Evolutionary conservation across 2,888 invertebrate genomes (phyloP).

Genomic region (Watsonalla binaria): DNA sequence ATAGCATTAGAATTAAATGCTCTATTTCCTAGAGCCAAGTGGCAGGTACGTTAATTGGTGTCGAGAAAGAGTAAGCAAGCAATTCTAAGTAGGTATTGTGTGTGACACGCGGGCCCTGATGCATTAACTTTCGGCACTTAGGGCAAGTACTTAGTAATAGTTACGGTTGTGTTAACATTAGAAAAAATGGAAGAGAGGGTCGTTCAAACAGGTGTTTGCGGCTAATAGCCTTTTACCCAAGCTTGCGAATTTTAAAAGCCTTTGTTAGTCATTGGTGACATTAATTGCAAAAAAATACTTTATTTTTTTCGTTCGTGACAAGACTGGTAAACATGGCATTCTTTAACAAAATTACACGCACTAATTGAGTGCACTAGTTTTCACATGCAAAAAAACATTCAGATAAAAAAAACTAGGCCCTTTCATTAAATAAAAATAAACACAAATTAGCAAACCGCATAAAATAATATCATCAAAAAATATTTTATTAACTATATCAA

Average conservation of each 20-base stretch:
- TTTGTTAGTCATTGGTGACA: background rate
- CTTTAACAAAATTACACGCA: background rate
- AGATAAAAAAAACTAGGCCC: too few relatives aligned
- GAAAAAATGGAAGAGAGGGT: background rate
- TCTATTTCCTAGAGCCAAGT: too few relatives aligned
- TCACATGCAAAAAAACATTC: too few relatives aligned
- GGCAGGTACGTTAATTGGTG: too few relatives aligned
- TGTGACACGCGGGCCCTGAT: too few relatives aligned
- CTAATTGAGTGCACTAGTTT: too few relatives aligned
- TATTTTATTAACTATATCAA: background rate
- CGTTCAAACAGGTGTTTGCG: background rate
- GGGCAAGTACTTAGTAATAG: background rate
- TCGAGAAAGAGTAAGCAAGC: too few relatives aligned
- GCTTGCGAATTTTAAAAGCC: background rate
- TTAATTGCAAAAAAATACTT: background rate
- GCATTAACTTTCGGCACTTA: too few relatives aligned
- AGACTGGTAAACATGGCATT: background rate
- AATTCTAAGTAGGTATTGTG: too few relatives aligned
- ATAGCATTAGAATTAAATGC: too few relatives aligned
- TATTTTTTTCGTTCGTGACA: background rate
- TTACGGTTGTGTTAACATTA: background rate
- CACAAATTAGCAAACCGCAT: too few relatives aligned
- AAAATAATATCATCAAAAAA: background rate
- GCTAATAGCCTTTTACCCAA: background rate
- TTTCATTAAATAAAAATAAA: too few relatives aligned